phyloP scores from a whole-genome alignment of 2,797 vertebrate species.

The Aulostomus chinensis region DNA sequence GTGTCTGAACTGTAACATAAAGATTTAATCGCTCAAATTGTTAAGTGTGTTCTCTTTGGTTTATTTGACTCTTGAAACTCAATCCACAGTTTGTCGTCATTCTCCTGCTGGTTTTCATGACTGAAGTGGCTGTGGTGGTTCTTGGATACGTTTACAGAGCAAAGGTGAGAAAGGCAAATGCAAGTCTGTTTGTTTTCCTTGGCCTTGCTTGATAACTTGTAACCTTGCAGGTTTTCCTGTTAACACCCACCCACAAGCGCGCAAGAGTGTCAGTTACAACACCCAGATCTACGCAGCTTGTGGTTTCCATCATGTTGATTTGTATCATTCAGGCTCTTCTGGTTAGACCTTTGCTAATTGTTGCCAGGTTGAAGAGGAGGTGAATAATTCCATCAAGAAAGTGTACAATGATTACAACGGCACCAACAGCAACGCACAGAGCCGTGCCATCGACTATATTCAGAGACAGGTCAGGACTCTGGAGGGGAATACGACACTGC shows the following conservation, averaged over 20 bases:
- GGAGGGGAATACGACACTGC: too few species aligned
- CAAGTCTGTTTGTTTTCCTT: slow-evolving; percentile 5
- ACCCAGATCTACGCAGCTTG: not conserved
- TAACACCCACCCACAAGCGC: not conserved
- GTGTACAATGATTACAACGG: slow-evolving; percentile 94
- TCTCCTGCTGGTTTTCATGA: slow-evolving; percentile 93
- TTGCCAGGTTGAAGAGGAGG: slow-evolving; percentile 90
- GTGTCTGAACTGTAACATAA: too few species aligned
- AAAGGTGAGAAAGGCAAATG: slow-evolving; percentile 81
- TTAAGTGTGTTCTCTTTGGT: not conserved
- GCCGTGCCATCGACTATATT: slow-evolving; percentile 94
- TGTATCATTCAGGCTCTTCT: not conserved
- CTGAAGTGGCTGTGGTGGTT: slow-evolving; percentile 93
- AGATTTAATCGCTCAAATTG: too few species aligned
- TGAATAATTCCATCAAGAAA: slow-evolving; percentile 89
- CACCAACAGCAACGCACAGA: slow-evolving; percentile 91
- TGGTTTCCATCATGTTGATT: not conserved
- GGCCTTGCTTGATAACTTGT: not conserved
- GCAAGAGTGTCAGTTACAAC: not conserved
- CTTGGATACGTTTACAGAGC: slow-evolving; percentile 97
- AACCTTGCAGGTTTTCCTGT: not conserved
- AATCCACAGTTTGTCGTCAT: slow-evolving; percentile 91
- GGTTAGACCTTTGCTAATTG: not conserved
- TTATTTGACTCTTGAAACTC: slow-evolving; percentile 49
- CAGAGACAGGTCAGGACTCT: slow-evolving; percentile 91